phyloP scores from a whole-genome alignment of 2,113 vertebrate genomes.

The Mesoclemmys tuberculata region DNA sequence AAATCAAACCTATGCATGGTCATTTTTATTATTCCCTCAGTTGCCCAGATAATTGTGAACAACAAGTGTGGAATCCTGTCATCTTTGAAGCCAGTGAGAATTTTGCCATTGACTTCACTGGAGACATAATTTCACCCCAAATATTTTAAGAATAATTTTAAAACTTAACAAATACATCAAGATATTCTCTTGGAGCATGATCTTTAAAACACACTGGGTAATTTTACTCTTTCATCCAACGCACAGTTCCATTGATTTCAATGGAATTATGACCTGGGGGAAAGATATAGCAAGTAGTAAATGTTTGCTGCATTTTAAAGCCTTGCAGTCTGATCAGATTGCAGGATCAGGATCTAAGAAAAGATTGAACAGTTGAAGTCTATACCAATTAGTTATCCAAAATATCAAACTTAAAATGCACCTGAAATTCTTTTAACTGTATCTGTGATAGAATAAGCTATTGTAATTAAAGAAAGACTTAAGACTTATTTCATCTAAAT shows the following conservation, averaged over 20 bases:
- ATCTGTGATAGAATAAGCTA: rapidly evolving
- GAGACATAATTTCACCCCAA: rapidly evolving
- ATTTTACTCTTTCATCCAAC: neutral
- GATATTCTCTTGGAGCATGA: neutral
- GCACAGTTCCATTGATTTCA: neutral
- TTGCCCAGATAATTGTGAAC: neutral
- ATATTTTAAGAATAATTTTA: neutral
- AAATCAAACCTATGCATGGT: neutral
- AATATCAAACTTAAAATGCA: neutral
- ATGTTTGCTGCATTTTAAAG: neutral
- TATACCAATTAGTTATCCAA: neutral
- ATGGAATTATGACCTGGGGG: neutral
- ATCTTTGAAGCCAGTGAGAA: neutral
- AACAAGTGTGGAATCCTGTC: neutral
- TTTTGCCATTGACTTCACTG: neutral
- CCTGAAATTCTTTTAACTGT: neutral
- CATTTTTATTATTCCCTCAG: neutral
- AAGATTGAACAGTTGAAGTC: neutral
- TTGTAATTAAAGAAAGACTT: rapidly evolving
- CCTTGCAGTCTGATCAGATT: neutral
- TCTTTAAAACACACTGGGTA: neutral
- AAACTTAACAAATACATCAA: neutral
- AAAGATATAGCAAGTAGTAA: neutral
- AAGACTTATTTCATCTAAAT: neutral
- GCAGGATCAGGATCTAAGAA: neutral